These are phyloP conservation scores for Spialia ferax DNA, from an alignment of 2,888 invertebrate genomes.

Conservation along the genomic window DNA sequence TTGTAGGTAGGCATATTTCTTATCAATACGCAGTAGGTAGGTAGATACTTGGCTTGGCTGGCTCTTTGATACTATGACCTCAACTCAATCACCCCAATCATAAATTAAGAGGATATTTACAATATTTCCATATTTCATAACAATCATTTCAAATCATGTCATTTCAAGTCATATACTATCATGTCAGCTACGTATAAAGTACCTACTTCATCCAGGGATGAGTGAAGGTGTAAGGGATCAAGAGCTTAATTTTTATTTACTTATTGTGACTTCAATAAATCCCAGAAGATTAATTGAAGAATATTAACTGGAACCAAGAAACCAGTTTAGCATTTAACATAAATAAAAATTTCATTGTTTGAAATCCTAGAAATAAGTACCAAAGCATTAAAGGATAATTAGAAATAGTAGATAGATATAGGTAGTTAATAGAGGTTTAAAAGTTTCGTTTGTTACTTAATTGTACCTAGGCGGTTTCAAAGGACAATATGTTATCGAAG, in stretches of 20 bases:
- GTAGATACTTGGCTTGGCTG: background rate
- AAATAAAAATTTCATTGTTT: background rate
- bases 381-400: background rate
- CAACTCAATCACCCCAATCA: background rate
- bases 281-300: background rate
- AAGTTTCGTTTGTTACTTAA: background rate
- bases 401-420: background rate
- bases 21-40: conserved; percentile 22
- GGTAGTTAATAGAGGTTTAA: background rate
- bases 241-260: background rate
- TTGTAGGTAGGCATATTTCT: conserved; percentile 5
- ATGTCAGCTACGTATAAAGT: no score
- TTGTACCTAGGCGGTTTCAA: background rate
- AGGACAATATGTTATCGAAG: conserved; percentile 13
- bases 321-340: background rate
- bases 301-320: no score
- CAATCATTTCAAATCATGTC: no score
- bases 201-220: no score
- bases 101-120: no score
- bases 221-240: background rate
- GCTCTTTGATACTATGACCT: conserved; percentile 17
- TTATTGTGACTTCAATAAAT: background rate
- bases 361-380: no score
- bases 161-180: no score
- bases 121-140: no score